These are phyloP conservation scores for Melanargia galathea DNA, from an alignment of 2,888 invertebrate species.

Conservation along the genomic window DNA sequence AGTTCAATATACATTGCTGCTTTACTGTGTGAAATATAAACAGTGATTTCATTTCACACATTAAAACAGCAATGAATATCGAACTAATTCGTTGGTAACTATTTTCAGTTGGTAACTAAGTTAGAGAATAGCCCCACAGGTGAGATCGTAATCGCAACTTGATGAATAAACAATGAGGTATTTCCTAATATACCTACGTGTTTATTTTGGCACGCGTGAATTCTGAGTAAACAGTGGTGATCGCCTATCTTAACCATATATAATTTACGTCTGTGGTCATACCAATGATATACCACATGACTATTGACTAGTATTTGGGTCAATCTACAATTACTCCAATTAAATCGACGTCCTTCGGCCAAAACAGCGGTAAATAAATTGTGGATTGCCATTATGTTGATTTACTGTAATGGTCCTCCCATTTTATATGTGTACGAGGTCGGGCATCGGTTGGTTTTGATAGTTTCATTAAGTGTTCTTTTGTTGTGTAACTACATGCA, in stretches of 20 bases:
- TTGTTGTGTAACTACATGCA: not conserved
- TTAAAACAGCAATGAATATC: too few species aligned
- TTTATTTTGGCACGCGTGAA: not conserved
- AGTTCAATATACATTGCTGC: too few species aligned
- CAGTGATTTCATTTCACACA: too few species aligned
- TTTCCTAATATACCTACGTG: too few species aligned
- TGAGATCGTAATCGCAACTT: too few species aligned
- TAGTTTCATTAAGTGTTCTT: constrained; percentile 10
- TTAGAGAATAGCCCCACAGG: too few species aligned
- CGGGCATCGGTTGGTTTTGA: constrained; percentile 10
- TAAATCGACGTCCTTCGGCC: constrained; percentile 26
- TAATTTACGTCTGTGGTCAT: not conserved
- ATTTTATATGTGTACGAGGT: constrained; percentile 15
- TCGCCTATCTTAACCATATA: too few species aligned
- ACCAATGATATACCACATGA: constrained; percentile 27
- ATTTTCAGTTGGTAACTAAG: too few species aligned
- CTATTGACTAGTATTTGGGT: constrained; percentile 40
- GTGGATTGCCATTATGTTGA: constrained; percentile 20
- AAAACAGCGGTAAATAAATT: constrained; percentile 23
- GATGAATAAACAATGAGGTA: too few species aligned
- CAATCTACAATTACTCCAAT: constrained; percentile 38
- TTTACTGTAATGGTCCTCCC: constrained; percentile 19
- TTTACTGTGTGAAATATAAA: too few species aligned
- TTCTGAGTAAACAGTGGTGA: not conserved
- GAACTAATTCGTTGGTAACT: too few species aligned